Evolutionary conservation across 2,797 vertebrate species (phyloP), one percentile per base, ranked within the genome.

Genomic region (Chiroxiphia lanceolata): DNA sequence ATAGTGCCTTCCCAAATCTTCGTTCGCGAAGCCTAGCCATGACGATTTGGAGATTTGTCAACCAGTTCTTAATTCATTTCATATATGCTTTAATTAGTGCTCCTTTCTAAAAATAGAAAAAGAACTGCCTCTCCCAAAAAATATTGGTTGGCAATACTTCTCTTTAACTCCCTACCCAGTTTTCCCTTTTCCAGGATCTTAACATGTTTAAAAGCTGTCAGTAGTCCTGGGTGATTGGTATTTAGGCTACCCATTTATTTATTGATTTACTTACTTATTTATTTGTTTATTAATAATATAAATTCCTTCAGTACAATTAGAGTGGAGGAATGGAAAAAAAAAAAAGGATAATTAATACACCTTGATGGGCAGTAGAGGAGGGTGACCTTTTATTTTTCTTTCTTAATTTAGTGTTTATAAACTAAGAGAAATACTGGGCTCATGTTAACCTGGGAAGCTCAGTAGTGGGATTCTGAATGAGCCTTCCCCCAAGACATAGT

Each of bases 401-500:
- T 61, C 67, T 67, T 54, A 26, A 34, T 61, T 72, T 60, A 56
- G 10, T 78, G 3, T n/a, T 83, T 60, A 44, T 74, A 78, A 68
- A 38, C 7, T n/a, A 56, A 31, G 2, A 2, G 1, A 47, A 79
- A 8, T 2, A 1, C 33, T 63, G n/a, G 9, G 25, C 50, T 29
- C 1, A 19, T 29, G 5, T 57, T 47, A 64, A 76, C 4, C 8
- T 42, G 16, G 15, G 44, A 77, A 79, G 8, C 11, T 13, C 11
- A 21, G 10, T 18, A 72, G 13, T 15, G 9, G 21, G 36, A 4
- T 56, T 25, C 15, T 56, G 25, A 78, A 7, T 15, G 11, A 57
- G 42, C 26, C 3, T 74, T 68, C 8, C 12, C 6, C 18, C 0
- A 0, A n/a, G 7, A 13, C 12, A 50, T 12, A 42, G 9, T 22